Base-by-base conservation (phyloP, 2,888 invertebrate species). In the Electrophaes corylata region DNA sequence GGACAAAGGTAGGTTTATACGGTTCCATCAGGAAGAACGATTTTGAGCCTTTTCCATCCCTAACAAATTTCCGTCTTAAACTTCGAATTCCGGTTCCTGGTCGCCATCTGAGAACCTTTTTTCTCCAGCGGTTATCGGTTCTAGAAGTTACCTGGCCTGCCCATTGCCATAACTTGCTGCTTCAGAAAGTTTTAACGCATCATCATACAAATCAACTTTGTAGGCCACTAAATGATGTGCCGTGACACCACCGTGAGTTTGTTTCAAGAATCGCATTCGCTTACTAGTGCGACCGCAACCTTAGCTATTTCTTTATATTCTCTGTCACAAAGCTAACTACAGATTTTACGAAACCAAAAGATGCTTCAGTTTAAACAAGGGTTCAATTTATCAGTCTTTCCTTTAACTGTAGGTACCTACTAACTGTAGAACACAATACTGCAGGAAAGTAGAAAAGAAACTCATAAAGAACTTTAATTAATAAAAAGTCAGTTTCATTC, bases 401-500 rank as follows among this genome's bases (percentile, higher is more conserved):
- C 35, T 35, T 1, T 35, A 41, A 51, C 11, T 41, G 26, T 43
- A 40, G 47, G n/a, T n/a, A n/a, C n/a, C n/a, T n/a, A 29, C 35
- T 35, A 41, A 51, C 14, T 33, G 35, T 43, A 43, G 48, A 26
- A 29, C 41, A 41, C 18, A 40, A 37, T 40, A 33, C 41, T 41
- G 33, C 46, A 48, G 46, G 16, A 41, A 44, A 44, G 33, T 35
- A 12, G 20, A 51, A 54, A 53, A 41, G 35, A 49, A 62, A 61
- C 50, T 58, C 18, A 48, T 57, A 44, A 50, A 59, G 33, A 57
- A 48, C 54, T 40, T 29, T 39, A 59, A 55, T 57, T 49, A 53
- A 62, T 48, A 45, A 62, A 62, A 62, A 59, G 57, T 55, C 48
- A 59, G 52, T 60, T 71, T 64, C 67, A 68, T 69, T 70, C 68